Base-by-base conservation (phyloP, 2,113 vertebrate genomes). In the Cinclus mexicanus region DNA sequence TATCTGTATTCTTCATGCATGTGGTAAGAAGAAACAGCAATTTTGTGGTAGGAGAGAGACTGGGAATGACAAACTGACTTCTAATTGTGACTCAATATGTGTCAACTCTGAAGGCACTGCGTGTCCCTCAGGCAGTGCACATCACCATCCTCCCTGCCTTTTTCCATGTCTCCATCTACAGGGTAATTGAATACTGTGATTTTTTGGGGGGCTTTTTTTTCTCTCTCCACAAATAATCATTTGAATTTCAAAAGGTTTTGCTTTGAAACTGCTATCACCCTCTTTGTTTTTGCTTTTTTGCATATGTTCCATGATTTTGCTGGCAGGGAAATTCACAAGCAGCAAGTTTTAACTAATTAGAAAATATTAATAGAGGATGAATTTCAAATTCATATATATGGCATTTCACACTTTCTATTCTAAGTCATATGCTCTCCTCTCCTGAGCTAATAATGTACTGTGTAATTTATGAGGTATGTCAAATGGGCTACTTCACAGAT, bases 261-360 rank as follows among this genome's bases (percentile, higher is more conserved):
- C 55, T 65, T 80, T 91, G 87, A 76, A 87, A 90, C 26, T 63
- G 46, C 24, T 46, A 42, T 21, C 78, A 47, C 13, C 9, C 31
- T 29, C 63, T 87, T 84, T 88, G 50, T 14, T 80, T 95, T 63
- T 59, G 6, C 33, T 80, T 83, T 70, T 90, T 76, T 83, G 68
- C 42, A 37, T 88, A 64, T 46, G n/a, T 91, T 90, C 50, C 13
- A 7, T 33, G 71, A 86, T 57, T 94, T 92, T 83, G 14, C 85
- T 86, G 85, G 47, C 56, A 88, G 71, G 55, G n/a, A 93, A 94
- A 67, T 87, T 89, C 72, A 68, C 76, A 81, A 1, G 9, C 67
- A 86, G 59, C 39, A 81, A 70, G 79, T 89, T 91, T 95, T 80
- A 88, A 93, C 86, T 93, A 93, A 90, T 83, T 92, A 86, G 68